phyloP scores from a whole-genome alignment of 1,140 invertebrate genomes.

The Brachionus plicatilis region DNA sequence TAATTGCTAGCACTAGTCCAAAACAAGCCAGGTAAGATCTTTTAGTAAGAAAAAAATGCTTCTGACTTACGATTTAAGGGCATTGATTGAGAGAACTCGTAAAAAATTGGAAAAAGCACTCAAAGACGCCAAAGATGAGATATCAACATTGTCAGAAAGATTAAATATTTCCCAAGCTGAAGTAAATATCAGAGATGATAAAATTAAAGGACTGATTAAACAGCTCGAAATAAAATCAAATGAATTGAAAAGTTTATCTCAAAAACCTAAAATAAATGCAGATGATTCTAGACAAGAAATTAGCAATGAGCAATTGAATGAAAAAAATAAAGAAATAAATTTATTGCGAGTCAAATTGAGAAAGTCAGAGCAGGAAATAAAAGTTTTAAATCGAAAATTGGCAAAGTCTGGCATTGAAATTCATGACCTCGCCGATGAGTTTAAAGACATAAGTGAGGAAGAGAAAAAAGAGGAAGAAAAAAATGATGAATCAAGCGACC shows the following conservation, averaged over 20 bases:
- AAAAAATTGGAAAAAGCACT: slow-evolving; percentile 33
- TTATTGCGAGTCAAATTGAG: background rate
- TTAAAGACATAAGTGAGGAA: slow-evolving; percentile 13
- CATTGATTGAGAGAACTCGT: slow-evolving; percentile 18
- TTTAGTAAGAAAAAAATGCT: background rate
- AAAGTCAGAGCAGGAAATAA: slow-evolving; percentile 1
- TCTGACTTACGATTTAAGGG: background rate
- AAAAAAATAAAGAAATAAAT: background rate
- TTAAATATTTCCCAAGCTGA: slow-evolving; percentile 11
- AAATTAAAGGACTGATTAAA: slow-evolving; percentile 19
- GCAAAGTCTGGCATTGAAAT: slow-evolving; percentile 22
- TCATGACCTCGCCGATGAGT: background rate
- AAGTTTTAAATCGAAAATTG: background rate
- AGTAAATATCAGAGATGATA: slow-evolving; percentile 26
- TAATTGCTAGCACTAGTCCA: slow-evolving; percentile 5
- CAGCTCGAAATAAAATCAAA: slow-evolving; percentile 13
- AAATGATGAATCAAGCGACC: background rate
- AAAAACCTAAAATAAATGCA: background rate
- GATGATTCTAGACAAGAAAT: background rate
- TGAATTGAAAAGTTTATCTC: background rate
- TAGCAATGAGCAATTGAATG: background rate
- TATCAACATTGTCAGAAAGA: background rate
- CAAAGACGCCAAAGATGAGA: slow-evolving; percentile 18
- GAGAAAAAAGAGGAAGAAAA: background rate
- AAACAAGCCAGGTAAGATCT: slow-evolving; percentile 23